Conservation (phyloP, 2,797 vertebrate species). For the Hybognathus amarus region DNA sequence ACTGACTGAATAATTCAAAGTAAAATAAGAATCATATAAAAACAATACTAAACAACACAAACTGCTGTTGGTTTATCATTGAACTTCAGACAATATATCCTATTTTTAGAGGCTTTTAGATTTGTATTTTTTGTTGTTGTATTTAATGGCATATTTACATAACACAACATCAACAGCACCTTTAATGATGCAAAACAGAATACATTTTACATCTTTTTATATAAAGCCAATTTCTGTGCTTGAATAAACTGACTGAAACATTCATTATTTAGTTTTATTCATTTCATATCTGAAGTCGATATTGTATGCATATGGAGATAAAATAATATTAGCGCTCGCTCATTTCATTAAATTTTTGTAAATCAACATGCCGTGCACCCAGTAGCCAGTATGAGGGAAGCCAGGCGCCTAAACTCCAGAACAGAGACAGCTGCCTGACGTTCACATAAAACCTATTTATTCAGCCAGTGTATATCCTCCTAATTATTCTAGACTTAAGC, state of each 20-base stretch:
- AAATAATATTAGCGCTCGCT: constrained; percentile 44
- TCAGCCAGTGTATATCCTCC: constrained; percentile 33
- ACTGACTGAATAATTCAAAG: not conserved
- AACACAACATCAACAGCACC: not conserved
- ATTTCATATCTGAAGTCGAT: not conserved
- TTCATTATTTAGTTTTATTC: not conserved
- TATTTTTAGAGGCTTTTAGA: not conserved
- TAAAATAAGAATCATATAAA: not conserved
- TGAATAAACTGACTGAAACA: not conserved
- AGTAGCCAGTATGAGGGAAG: constrained; percentile 6
- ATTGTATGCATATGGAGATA: constrained; percentile 11
- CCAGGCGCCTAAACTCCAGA: constrained; percentile 39
- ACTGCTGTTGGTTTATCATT: not conserved
- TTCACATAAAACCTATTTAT: constrained; percentile 52
- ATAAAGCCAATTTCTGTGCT: not conserved
- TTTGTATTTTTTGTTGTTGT: not conserved
- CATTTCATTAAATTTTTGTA: constrained; percentile 41
- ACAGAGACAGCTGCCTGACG: constrained; percentile 48
- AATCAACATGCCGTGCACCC: constrained; percentile 12
- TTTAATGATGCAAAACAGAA: not conserved
- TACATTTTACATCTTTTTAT: not conserved
- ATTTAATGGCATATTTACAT: not conserved
- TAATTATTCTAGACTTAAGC: constrained; percentile 49
- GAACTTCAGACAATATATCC: not conserved
- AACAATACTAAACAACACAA: not conserved